Evolutionary conservation across 1,140 invertebrate species (phyloP), one percentile per base, ranked within the genome.

Genomic region (Zaprionus inermis): DNA sequence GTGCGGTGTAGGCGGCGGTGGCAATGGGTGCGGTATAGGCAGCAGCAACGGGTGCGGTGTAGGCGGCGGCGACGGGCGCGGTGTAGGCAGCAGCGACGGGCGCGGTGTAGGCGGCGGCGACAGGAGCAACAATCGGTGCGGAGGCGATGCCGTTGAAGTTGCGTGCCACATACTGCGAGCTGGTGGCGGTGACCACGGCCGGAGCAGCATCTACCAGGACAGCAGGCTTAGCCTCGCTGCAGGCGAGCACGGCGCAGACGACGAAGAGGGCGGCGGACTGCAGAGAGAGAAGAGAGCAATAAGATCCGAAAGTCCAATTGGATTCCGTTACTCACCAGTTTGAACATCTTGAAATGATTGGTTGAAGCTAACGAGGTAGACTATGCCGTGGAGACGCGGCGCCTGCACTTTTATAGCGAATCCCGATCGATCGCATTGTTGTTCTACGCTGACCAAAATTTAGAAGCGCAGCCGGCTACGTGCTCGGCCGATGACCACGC

Each of bases 81-180:
- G 78, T 67, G n/a, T 89, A 89, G 0, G 78, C 72, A 10, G 81
- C 76, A 2, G 79, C 81, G 12, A 67, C 56, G 3, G 74, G 54
- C 18, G 75, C 49, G 30, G 57, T 38, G 20, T 81, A 80, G 4
- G 78, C 81, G 6, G 80, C 74, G 5, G 68, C 76, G 22, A 61
- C 66, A 20, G 68, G 59, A 9, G 86, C 82, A 57, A 92, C 90
- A 70, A 90, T 66, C 14, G 75, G 91, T 18, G 90, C 86, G 41
- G 84, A 58, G 20, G 91, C 89, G 16, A 91, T 73, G 34, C 92
- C 92, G 51, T 92, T 92, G 65, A 91, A 93, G 77, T 93, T 93
- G 54, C 92, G 91, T 44, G 92, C 91, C 56, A 93, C 86, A 49
- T 92, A 92, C 70, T 93, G 93, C 4, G 92, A 93, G 72, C 93